phyloP scores from a whole-genome alignment of 2,888 invertebrate species.

The Andrena hattorfiana region DNA sequence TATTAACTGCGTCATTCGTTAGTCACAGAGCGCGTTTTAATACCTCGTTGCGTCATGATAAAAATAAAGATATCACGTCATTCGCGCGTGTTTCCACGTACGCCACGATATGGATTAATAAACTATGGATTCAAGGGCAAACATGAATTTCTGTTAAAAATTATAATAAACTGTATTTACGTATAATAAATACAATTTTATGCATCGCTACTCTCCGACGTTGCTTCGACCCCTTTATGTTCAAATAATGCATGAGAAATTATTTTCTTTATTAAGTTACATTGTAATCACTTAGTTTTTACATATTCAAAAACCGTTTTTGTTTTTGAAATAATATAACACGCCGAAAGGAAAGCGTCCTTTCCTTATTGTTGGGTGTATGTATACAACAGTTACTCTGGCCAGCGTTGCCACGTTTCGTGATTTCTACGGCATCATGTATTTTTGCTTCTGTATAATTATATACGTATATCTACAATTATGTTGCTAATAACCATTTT shows the following conservation, averaged over 20 bases:
- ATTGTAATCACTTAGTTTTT: neutral
- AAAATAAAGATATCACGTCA: constrained; percentile 2
- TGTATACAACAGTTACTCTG: constrained; percentile 29
- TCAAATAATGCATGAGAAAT: neutral
- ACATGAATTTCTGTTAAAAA: neutral
- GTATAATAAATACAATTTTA: neutral
- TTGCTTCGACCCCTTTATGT: neutral
- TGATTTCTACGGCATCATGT: neutral
- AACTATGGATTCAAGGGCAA: neutral
- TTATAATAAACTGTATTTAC: neutral
- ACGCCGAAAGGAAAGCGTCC: constrained; percentile 45
- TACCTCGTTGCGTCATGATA: neutral
- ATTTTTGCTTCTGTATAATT: constrained; percentile 5
- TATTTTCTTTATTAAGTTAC: neutral
- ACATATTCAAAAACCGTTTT: neutral
- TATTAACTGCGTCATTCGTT: constrained; percentile 30
- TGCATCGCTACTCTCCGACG: no score
- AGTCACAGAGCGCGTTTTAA: constrained; percentile 5
- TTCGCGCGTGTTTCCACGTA: neutral
- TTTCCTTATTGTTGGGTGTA: constrained; percentile 6
- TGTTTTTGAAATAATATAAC: neutral
- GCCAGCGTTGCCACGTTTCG: constrained; percentile 44
- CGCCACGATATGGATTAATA: neutral
- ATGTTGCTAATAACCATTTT: neutral
- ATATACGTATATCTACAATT: neutral